These are phyloP conservation scores for Fulmarus glacialis DNA, from an alignment of 2,113 vertebrate genomes.

Conservation along the genomic window DNA sequence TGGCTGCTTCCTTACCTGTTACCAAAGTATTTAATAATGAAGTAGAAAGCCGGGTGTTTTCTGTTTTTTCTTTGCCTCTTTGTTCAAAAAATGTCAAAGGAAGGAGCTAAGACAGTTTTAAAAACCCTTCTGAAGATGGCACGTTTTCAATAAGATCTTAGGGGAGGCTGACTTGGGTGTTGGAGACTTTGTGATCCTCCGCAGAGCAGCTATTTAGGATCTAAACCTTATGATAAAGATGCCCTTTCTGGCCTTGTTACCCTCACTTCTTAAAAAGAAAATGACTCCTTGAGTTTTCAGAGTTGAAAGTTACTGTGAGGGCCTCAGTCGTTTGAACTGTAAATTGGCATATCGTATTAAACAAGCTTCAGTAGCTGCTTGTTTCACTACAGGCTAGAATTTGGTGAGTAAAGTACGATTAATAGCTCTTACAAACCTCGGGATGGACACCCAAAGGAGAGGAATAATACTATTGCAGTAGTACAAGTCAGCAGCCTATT, in stretches of 20 bases:
- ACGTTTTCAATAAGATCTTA: background rate
- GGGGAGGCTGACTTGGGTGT: background rate
- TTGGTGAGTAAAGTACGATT: background rate
- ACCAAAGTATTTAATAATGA: background rate
- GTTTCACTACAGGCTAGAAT: background rate
- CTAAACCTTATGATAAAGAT: background rate
- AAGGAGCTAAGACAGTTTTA: background rate
- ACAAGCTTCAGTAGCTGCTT: background rate
- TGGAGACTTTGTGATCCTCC: background rate
- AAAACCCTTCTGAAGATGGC: background rate
- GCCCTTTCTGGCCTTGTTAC: background rate
- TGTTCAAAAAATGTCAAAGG: background rate
- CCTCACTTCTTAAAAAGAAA: background rate
- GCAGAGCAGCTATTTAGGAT: background rate
- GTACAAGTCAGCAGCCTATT: conserved; percentile 6
- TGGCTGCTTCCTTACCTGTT: background rate
- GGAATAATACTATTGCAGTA: background rate
- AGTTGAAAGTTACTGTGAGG: background rate
- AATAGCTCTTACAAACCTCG: background rate
- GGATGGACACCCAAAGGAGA: conserved; percentile 12
- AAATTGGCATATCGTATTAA: background rate
- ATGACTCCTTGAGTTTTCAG: background rate
- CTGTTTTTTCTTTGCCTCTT: background rate
- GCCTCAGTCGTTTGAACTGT: background rate
- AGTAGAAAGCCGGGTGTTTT: background rate